A percentile compares a stretch with the other conserved stretches of the same genome.
Evolutionary conservation across 2,888 invertebrate genomes (phyloP).

Genomic region (Phyto melanocephala): DNA sequence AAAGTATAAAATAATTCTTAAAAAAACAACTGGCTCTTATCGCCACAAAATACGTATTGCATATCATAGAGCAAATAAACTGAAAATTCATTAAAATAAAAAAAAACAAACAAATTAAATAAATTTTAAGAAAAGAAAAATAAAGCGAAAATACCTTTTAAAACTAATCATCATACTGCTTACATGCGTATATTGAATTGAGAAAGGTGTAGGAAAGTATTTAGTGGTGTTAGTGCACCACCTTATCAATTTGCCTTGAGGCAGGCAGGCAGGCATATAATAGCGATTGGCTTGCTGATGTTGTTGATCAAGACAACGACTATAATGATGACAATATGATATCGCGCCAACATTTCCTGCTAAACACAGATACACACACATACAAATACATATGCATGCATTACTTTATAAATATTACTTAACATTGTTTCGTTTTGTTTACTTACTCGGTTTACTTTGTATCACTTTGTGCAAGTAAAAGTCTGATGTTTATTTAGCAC

Average conservation of each 20-base stretch:
- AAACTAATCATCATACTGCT: background rate
- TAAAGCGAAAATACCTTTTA: background rate
- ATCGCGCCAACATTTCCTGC: conserved; percentile 48
- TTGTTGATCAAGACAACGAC: background rate
- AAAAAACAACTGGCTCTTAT: conserved; percentile 35
- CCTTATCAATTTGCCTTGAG: conserved; percentile 39
- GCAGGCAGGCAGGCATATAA: background rate
- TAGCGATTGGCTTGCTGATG: conserved; percentile 1
- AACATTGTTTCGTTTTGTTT: background rate
- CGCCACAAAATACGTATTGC: conserved; percentile 44
- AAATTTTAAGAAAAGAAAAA: background rate
- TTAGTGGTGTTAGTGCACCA: background rate
- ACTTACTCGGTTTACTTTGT: background rate
- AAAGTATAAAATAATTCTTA: background rate
- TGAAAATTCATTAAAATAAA: conserved; percentile 14
- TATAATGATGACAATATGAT: conserved; percentile 24
- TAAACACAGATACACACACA: background rate
- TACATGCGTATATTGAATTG: background rate
- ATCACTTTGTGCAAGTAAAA: background rate
- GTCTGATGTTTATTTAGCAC: background rate
- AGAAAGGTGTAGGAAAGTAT: background rate
- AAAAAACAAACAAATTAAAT: conserved; percentile 1
- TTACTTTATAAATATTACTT: background rate
- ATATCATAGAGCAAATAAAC: conserved; percentile 52
- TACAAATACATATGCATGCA: background rate